phyloP scores from a whole-genome alignment of 2,113 vertebrate genomes.

The Centrocercus urophasianus region DNA sequence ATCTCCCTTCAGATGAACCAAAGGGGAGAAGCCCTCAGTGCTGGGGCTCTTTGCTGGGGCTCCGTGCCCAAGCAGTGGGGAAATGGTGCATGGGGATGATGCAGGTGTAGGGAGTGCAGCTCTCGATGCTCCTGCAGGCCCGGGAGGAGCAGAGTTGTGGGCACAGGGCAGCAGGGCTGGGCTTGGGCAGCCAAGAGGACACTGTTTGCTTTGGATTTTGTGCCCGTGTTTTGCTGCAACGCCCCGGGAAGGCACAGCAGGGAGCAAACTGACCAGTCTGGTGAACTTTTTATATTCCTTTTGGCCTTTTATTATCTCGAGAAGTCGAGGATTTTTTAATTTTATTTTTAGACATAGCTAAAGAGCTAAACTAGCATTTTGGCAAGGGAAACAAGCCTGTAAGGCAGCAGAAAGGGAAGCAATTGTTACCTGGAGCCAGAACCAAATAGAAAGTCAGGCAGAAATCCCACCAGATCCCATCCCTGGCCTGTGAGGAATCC shows the following conservation, averaged over 20 bases:
- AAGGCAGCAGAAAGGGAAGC: conserved; percentile 50
- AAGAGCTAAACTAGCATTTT: conserved; percentile 69
- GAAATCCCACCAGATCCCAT: conserved; percentile 2
- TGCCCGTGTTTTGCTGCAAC: conserved; percentile 55
- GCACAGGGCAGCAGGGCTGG: not conserved
- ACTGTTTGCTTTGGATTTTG: conserved; percentile 67
- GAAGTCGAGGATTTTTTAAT: conserved; percentile 33
- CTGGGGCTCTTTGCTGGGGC: not conserved
- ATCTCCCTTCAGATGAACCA: not conserved
- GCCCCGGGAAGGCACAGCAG: conserved; percentile 57
- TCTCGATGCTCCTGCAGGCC: not conserved
- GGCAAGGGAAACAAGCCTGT: conserved; percentile 19
- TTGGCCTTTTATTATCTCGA: conserved; percentile 68
- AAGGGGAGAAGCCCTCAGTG: not conserved
- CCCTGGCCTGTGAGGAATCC: not conserved
- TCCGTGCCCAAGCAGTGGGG: not conserved
- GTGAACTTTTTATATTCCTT: conserved; percentile 70
- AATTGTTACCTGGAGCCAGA: conserved; percentile 49
- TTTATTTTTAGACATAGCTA: conserved; percentile 65
- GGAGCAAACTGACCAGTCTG: conserved; percentile 70
- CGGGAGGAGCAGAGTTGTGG: not conserved
- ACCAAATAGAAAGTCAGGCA: conserved; percentile 24
- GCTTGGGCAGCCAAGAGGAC: not conserved
- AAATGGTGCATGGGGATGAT: not conserved
- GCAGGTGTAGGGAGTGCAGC: not conserved